Evolutionary conservation across 2,888 invertebrate species (phyloP).

Genomic region (Cynaeus angustus): DNA sequence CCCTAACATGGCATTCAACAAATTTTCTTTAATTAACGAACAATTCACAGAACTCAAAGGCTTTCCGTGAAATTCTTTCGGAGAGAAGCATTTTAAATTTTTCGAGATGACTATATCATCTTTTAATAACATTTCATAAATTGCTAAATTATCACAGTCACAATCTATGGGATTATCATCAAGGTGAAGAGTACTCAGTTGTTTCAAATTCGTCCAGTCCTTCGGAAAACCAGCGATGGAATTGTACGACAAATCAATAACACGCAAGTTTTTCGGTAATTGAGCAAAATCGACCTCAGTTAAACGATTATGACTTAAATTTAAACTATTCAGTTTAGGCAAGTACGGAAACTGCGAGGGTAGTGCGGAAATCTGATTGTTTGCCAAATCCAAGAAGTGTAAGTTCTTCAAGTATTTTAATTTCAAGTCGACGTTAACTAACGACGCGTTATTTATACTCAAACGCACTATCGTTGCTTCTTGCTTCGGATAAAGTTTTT

Average conservation of each 20-base stretch:
- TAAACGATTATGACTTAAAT: constrained; percentile 64
- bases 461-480: constrained; percentile 62
- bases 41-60: constrained; percentile 59
- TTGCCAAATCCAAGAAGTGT: constrained; percentile 63
- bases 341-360: constrained; percentile 60
- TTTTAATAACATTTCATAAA: constrained; percentile 75
- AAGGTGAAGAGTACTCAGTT: constrained; percentile 78
- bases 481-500: constrained; percentile 73
- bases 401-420: constrained; percentile 66
- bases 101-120: constrained; percentile 62
- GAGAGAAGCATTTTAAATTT: constrained; percentile 63
- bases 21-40: constrained; percentile 52
- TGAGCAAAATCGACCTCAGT: constrained; percentile 60
- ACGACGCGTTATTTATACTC: constrained; percentile 60
- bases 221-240: constrained; percentile 75
- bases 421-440: constrained; percentile 64
- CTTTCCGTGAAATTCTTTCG: constrained; percentile 62
- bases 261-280: constrained; percentile 65
- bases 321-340: constrained; percentile 64
- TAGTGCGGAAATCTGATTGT: constrained; percentile 59
- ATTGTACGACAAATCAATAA: constrained; percentile 78
- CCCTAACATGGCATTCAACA: constrained; percentile 53
- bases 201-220: constrained; percentile 74
- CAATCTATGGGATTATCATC: constrained; percentile 82
- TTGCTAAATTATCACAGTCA: constrained; percentile 79